Percentiles rank a stretch among this genome's conserved stretches.
Evolutionary conservation across 2,888 invertebrate genomes (phyloP).

Genomic region (Acrobasis consociella): DNA sequence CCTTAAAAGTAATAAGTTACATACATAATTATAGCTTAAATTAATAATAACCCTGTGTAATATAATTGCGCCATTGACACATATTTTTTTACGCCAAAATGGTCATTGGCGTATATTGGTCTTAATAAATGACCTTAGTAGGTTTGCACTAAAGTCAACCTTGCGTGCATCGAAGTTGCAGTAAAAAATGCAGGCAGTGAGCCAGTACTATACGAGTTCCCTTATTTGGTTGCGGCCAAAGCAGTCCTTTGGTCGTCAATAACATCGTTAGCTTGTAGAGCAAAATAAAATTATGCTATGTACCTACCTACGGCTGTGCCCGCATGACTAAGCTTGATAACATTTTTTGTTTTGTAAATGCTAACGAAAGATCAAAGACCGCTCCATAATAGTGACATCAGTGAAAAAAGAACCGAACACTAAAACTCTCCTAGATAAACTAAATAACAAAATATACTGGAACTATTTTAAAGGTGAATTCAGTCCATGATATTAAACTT

Average conservation of each 20-base stretch:
- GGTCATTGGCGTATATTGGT: not conserved
- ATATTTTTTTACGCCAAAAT: not conserved
- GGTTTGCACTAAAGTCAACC: slow-evolving; percentile 7
- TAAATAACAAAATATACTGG: too few species aligned
- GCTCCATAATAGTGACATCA: too few species aligned
- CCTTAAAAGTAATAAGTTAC: too few species aligned
- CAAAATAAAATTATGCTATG: not conserved
- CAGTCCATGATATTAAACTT: too few species aligned
- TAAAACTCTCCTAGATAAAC: too few species aligned
- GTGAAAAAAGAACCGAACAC: too few species aligned
- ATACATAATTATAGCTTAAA: too few species aligned
- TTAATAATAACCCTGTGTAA: too few species aligned
- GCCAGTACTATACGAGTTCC: slow-evolving; percentile 7
- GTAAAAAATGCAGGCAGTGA: slow-evolving; percentile 2
- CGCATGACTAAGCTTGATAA: too few species aligned
- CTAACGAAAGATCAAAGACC: too few species aligned
- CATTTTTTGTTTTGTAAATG: too few species aligned
- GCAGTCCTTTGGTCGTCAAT: slow-evolving; percentile 8
- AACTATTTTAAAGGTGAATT: too few species aligned
- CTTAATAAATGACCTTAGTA: slow-evolving; percentile 3
- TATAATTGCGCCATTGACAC: not conserved
- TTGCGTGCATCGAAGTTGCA: slow-evolving; percentile 12
- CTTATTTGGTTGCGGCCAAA: slow-evolving; percentile 17
- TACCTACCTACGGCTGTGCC: not conserved
- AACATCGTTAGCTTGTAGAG: slow-evolving; percentile 7